phyloP scores from a whole-genome alignment of 2,888 invertebrate genomes.

The Xylocampa areola region DNA sequence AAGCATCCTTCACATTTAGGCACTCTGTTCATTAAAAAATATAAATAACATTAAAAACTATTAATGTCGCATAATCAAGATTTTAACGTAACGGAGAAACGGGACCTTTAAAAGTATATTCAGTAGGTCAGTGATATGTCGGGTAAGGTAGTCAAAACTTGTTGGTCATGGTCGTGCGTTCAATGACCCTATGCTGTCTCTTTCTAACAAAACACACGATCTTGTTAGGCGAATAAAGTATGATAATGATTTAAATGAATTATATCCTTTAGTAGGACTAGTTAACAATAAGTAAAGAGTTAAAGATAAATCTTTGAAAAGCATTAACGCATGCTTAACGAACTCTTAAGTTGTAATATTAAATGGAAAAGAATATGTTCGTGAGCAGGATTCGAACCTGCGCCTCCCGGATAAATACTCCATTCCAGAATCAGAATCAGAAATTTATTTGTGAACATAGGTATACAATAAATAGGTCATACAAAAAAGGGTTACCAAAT shows the following conservation, averaged over 20 bases:
- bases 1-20: slow-evolving; percentile 10
- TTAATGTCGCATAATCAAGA: slow-evolving; percentile 25
- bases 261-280: no score
- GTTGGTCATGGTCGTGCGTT: slow-evolving; percentile 74
- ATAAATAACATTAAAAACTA: slow-evolving; percentile 5
- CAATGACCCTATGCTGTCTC: slow-evolving; percentile 57
- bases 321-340: no score
- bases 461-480: no score
- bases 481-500: no score
- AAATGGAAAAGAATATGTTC: no score
- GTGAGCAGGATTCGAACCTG: no score
- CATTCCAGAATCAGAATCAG: no score
- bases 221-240: neutral
- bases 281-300: no score
- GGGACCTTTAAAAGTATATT: slow-evolving; percentile 63
- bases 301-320: no score
- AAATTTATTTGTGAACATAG: no score
- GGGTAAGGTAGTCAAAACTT: slow-evolving; percentile 54
- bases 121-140: slow-evolving; percentile 72
- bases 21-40: slow-evolving; percentile 8
- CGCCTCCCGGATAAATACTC: no score
- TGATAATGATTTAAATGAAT: neutral
- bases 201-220: slow-evolving; percentile 13
- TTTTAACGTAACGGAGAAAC: slow-evolving; percentile 36
- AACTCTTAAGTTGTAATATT: no score